Percentiles rank a stretch among this genome's conserved stretches.
phyloP scores from a whole-genome alignment of 2,113 vertebrate species.

The Ctenodactylus gundi region DNA sequence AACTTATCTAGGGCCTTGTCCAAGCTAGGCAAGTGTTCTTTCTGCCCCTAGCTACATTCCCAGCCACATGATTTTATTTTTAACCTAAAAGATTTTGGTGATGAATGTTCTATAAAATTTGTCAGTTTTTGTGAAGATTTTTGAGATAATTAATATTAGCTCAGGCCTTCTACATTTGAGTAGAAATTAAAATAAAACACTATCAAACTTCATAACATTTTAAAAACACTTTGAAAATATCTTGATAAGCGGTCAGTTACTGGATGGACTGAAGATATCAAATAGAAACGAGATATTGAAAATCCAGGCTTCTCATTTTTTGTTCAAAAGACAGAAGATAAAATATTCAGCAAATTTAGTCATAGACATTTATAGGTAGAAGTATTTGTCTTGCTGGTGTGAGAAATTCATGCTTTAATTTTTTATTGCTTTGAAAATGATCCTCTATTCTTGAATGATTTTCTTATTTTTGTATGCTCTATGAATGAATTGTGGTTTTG shows the following conservation, averaged over 20 bases:
- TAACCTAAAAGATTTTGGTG: constrained; percentile 52
- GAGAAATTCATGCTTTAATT: constrained; percentile 73
- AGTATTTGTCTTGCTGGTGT: constrained; percentile 71
- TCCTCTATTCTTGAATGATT: constrained; percentile 57
- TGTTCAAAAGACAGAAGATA: constrained; percentile 63
- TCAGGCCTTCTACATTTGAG: constrained; percentile 42
- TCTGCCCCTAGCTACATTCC: not conserved
- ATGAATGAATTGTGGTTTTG: constrained; percentile 68
- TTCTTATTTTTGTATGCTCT: constrained; percentile 67
- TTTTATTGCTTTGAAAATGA: constrained; percentile 69
- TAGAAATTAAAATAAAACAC: constrained; percentile 65
- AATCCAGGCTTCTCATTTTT: constrained; percentile 66
- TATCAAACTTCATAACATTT: constrained; percentile 64
- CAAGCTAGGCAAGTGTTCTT: not conserved
- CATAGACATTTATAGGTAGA: constrained; percentile 64
- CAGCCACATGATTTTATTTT: constrained; percentile 2
- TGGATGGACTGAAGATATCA: constrained; percentile 42
- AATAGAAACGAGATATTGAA: constrained; percentile 64
- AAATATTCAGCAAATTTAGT: constrained; percentile 53
- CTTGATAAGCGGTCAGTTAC: constrained; percentile 53
- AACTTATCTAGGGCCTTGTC: not conserved
- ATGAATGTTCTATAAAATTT: not conserved
- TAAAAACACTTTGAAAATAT: constrained; percentile 59
- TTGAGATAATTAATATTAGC: constrained; percentile 47
- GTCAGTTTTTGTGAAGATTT: constrained; percentile 9